These are phyloP conservation scores for Lepidothrix coronata DNA, from an alignment of 2,113 vertebrate species.

Conservation along the genomic window DNA sequence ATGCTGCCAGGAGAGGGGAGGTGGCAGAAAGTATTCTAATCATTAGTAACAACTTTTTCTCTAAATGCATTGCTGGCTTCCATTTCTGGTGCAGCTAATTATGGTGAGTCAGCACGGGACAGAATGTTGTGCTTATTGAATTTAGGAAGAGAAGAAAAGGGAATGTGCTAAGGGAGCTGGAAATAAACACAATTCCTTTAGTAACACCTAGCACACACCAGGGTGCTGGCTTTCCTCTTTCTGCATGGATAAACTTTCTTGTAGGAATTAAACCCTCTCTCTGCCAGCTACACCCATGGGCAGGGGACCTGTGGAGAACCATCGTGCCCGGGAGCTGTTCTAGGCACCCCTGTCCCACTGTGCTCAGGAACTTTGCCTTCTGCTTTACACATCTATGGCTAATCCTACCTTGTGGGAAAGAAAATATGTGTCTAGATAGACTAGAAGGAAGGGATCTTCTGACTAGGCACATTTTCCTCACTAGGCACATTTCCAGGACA, in stretches of 20 bases:
- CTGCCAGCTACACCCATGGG: not conserved
- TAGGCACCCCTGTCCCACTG: not conserved
- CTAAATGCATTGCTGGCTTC: not conserved
- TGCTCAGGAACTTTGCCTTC: not conserved
- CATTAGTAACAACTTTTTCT: not conserved
- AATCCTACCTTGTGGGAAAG: not conserved
- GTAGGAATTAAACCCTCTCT: not conserved
- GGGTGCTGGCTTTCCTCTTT: not conserved
- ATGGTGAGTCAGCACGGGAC: not conserved
- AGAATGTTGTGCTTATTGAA: not conserved
- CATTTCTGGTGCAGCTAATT: not conserved
- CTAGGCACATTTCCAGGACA: not conserved
- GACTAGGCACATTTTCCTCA: not conserved
- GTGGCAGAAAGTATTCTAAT: not conserved
- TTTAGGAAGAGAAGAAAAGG: not conserved
- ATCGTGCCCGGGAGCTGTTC: rapidly evolving
- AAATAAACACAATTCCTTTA: not conserved
- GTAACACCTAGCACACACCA: not conserved
- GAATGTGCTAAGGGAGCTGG: not conserved
- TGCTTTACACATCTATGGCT: not conserved
- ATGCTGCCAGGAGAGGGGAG: not conserved
- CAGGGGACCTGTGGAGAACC: not conserved
- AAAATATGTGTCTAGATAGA: not conserved
- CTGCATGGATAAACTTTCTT: not conserved
- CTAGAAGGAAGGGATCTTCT: not conserved